Base-by-base conservation (phyloP, 2,113 vertebrate genomes). In the Rhea pennata region DNA sequence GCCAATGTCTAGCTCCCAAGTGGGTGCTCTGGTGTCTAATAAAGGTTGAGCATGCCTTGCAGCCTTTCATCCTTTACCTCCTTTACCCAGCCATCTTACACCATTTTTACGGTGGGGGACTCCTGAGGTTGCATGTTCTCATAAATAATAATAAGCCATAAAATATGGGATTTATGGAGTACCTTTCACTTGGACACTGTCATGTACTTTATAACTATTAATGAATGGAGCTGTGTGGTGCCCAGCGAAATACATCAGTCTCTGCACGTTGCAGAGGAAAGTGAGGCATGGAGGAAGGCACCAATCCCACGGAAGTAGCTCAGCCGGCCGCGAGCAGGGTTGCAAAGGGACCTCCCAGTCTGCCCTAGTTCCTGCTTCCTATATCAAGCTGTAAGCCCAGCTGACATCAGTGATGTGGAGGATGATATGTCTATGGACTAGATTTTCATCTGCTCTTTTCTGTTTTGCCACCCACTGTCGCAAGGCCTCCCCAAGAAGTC, bases 401-500 rank as follows among this genome's bases (percentile, higher is more conserved):
- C 58, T 56, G 87, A 61, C 65, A 12, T 3, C 70, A 16, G 50
- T 3, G 6, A 20, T 0, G 1, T 1, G 29, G 13, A 24, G 46
- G 12, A 5, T 21, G 31, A 12, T 15, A 24, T 5, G 3, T 58
- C 17, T 2, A 8, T 1, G 9, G 22, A 46, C 27, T 51, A 42
- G 14, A 64, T 2, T 9, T 27, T 26, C 50, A n/a, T 23, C 27
- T 73, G 6, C 46, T 59, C 14, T 8, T 48, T 76, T 74, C 73
- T 50, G 16, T 50, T 31, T 22, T 13, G 27, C 26, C 40, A 56
- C 15, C 46, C 0, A 0, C 22, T 14, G 39, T 6, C 4, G 2
- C 1, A 10, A 0, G 0, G 39, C 40, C n/a, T 8, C 54, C 27
- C 7, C 0, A 0, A 6, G n/a, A 72, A 81, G 12, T 3, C 33